phyloP scores from a whole-genome alignment of 2,113 vertebrate species.

The Zapus hudsonius region DNA sequence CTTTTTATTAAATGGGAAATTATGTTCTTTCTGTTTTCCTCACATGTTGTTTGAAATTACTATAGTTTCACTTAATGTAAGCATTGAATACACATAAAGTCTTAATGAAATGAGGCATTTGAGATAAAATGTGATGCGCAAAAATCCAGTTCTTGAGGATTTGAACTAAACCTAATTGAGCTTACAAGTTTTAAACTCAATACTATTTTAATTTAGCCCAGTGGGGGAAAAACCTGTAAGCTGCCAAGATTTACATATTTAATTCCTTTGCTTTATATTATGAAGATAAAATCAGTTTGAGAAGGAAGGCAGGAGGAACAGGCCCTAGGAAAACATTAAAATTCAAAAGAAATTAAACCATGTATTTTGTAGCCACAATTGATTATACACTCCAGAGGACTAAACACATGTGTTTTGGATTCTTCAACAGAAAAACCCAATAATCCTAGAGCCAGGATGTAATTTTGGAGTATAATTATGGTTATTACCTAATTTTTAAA shows the following conservation, averaged over 20 bases:
- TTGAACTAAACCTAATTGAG: neutral
- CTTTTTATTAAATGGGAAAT: neutral
- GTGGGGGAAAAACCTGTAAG: slow-evolving; percentile 3
- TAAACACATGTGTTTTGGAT: neutral
- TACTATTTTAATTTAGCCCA: slow-evolving; percentile 53
- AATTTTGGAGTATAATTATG: neutral
- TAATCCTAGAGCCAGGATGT: neutral
- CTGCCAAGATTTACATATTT: slow-evolving; percentile 72
- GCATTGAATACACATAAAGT: neutral
- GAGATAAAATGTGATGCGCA: neutral
- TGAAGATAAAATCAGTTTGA: slow-evolving; percentile 62
- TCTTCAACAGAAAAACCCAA: neutral
- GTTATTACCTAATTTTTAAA: neutral
- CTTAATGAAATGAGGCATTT: neutral
- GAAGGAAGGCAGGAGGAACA: slow-evolving; percentile 28
- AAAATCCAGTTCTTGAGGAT: slow-evolving; percentile 9
- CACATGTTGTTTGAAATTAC: neutral
- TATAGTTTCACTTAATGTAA: neutral
- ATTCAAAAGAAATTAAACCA: slow-evolving; percentile 57
- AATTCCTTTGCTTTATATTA: slow-evolving; percentile 50
- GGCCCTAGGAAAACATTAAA: slow-evolving; percentile 51
- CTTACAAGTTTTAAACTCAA: slow-evolving; percentile 53
- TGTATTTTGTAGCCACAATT: neutral
- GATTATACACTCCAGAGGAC: slow-evolving; percentile 6
- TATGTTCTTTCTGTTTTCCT: neutral